Conservation (phyloP, 2,888 invertebrate species). For the Unio delphinus region DNA sequence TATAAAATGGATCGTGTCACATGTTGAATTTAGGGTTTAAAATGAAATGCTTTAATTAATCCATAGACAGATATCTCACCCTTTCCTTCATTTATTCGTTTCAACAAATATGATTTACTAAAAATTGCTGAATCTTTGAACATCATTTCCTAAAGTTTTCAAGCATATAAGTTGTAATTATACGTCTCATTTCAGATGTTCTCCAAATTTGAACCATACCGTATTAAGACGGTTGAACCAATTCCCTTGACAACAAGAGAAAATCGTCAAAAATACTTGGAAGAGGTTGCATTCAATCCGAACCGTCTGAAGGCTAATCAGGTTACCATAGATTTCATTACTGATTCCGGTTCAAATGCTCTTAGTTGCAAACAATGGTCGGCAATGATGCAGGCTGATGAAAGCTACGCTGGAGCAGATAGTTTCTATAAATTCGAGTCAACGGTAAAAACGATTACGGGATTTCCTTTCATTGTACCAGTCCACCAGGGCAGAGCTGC, state of each 20-base stretch:
- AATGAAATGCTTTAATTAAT: too few species aligned
- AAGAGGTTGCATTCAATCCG: neutral
- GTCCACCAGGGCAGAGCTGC: constrained; percentile 22
- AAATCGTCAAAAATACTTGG: neutral
- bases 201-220: neutral
- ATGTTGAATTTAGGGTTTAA: too few species aligned
- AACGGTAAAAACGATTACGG: neutral
- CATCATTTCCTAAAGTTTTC: too few species aligned
- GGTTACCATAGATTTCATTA: neutral
- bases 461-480: constrained; percentile 6
- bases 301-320: neutral
- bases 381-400: neutral
- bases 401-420: neutral
- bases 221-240: constrained; percentile 1
- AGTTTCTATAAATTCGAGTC: neutral
- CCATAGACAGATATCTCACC: too few species aligned
- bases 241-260: constrained; percentile 2
- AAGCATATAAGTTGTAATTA: too few species aligned
- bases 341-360: neutral
- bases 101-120: too few species aligned
- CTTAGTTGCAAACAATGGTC: neutral
- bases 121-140: too few species aligned
- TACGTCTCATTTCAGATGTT: too few species aligned
- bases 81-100: too few species aligned
- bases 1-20: too few species aligned